Percentiles rank a stretch among this genome's conserved stretches.
phyloP scores from a whole-genome alignment of 1,140 invertebrate genomes.

The Copidosoma floridanum region DNA sequence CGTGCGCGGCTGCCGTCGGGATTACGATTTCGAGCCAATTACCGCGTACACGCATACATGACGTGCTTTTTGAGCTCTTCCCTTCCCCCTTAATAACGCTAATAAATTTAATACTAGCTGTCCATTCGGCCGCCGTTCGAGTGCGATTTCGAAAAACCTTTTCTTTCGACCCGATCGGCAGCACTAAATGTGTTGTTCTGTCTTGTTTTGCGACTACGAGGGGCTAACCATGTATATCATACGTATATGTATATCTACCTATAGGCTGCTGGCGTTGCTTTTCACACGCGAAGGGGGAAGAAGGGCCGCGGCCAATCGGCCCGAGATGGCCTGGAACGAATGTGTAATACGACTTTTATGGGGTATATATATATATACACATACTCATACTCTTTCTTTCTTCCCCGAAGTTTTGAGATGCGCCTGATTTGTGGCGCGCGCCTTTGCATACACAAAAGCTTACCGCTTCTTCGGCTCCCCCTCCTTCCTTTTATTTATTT shows the following conservation, averaged over 20 bases:
- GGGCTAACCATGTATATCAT: too few species aligned
- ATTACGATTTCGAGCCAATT: slow-evolving; percentile 40
- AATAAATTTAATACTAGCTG: too few species aligned
- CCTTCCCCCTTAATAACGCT: too few species aligned
- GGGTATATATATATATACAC: slow-evolving; percentile 40
- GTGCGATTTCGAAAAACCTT: too few species aligned
- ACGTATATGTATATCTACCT: too few species aligned
- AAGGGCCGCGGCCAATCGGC: slow-evolving; percentile 14
- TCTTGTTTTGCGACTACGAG: too few species aligned
- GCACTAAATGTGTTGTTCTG: too few species aligned
- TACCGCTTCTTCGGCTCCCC: slow-evolving; percentile 5
- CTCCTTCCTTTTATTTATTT: too few species aligned
- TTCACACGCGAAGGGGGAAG: not conserved
- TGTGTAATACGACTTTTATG: slow-evolving; percentile 57
- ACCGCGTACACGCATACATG: slow-evolving; percentile 18
- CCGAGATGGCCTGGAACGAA: slow-evolving; percentile 52
- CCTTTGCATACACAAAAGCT: slow-evolving; percentile 36
- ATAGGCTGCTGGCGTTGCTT: too few species aligned
- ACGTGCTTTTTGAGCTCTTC: too few species aligned
- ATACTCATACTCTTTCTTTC: not conserved
- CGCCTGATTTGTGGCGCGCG: slow-evolving; percentile 50
- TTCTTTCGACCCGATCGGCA: too few species aligned
- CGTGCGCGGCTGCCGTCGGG: slow-evolving; percentile 28
- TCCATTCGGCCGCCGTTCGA: too few species aligned
- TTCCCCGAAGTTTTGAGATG: slow-evolving; percentile 42